Percentiles rank a stretch among this genome's conserved stretches.
phyloP scores from a whole-genome alignment of 1,140 invertebrate genomes.

The Drosophila sechellia region DNA sequence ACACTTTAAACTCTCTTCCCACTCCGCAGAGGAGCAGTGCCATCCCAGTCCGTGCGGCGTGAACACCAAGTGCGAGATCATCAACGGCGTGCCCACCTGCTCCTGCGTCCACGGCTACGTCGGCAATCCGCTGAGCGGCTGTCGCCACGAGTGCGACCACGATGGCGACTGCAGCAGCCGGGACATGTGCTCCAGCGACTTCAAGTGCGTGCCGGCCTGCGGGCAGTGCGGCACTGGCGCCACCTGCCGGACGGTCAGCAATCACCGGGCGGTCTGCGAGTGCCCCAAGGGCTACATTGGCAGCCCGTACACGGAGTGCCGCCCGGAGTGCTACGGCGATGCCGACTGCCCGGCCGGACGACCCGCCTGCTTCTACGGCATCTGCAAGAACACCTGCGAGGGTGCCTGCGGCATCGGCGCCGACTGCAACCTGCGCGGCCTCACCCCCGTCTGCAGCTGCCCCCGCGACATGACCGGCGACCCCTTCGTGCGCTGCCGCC shows the following conservation, averaged over 20 bases:
- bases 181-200: slow-evolving; percentile 89
- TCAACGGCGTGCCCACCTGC: slow-evolving; percentile 90
- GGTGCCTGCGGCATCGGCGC: slow-evolving; percentile 92
- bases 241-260: slow-evolving; percentile 89
- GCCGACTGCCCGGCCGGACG: slow-evolving; percentile 90
- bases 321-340: slow-evolving; percentile 89
- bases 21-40: slow-evolving; percentile 89
- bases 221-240: slow-evolving; percentile 91
- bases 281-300: slow-evolving; percentile 93
- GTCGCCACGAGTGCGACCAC: slow-evolving; percentile 89
- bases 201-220: slow-evolving; percentile 92
- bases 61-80: slow-evolving; percentile 92
- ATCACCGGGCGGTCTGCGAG: slow-evolving; percentile 92
- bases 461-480: slow-evolving; percentile 94
- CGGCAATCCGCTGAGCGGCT: slow-evolving; percentile 90
- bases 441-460: slow-evolving; percentile 93
- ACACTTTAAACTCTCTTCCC: no score
- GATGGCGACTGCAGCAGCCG: slow-evolving; percentile 90
- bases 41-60: slow-evolving; percentile 91
- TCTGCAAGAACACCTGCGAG: slow-evolving; percentile 92
- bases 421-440: slow-evolving; percentile 87
- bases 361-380: slow-evolving; percentile 92
- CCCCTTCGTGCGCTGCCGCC: slow-evolving; percentile 92
- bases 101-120: slow-evolving; percentile 89
- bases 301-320: slow-evolving; percentile 89